These are phyloP conservation scores for Gadus macrocephalus DNA, from an alignment of 2,113 vertebrate genomes.

Conservation along the genomic window DNA sequence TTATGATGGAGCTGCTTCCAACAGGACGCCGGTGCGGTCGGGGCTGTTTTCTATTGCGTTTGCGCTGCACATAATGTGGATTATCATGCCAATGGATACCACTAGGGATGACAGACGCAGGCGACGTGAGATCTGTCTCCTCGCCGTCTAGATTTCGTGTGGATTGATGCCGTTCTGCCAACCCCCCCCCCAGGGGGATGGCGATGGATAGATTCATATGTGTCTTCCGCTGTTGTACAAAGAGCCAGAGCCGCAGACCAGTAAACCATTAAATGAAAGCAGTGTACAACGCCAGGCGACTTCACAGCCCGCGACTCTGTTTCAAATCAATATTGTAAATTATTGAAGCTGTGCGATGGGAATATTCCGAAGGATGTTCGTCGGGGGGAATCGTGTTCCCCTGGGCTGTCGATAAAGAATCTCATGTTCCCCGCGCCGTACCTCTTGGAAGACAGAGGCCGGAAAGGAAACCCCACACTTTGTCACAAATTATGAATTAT, in stretches of 20 bases:
- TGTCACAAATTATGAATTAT: slow-evolving; percentile 41
- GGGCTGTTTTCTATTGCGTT: slow-evolving; percentile 50
- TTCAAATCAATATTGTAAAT: slow-evolving; percentile 72
- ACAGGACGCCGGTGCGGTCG: slow-evolving; percentile 4
- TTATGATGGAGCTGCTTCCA: no score
- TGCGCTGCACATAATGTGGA: slow-evolving; percentile 45
- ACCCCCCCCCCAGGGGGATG: slow-evolving; percentile 25
- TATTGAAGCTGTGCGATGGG: slow-evolving; percentile 58
- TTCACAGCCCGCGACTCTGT: slow-evolving; percentile 61
- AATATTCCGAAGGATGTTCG: slow-evolving; percentile 70
- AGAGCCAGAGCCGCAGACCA: slow-evolving; percentile 41
- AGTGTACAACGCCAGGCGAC: slow-evolving; percentile 48
- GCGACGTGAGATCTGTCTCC: slow-evolving; percentile 32
- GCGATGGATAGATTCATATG: slow-evolving; percentile 20
- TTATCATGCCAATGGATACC: slow-evolving; percentile 26
- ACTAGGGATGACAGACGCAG: slow-evolving; percentile 35
- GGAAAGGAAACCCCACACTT: slow-evolving; percentile 52
- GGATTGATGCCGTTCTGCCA: slow-evolving; percentile 43
- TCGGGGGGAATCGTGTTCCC: slow-evolving; percentile 63
- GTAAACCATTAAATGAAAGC: slow-evolving; percentile 62
- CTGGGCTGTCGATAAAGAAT: slow-evolving; percentile 57
- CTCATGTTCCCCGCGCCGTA: slow-evolving; percentile 49
- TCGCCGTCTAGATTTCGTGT: slow-evolving; percentile 41
- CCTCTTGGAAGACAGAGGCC: slow-evolving; percentile 58
- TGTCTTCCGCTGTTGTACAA: slow-evolving; percentile 31